Base-by-base conservation (phyloP, 2,888 invertebrate genomes). In the Autographa pulchrina region DNA sequence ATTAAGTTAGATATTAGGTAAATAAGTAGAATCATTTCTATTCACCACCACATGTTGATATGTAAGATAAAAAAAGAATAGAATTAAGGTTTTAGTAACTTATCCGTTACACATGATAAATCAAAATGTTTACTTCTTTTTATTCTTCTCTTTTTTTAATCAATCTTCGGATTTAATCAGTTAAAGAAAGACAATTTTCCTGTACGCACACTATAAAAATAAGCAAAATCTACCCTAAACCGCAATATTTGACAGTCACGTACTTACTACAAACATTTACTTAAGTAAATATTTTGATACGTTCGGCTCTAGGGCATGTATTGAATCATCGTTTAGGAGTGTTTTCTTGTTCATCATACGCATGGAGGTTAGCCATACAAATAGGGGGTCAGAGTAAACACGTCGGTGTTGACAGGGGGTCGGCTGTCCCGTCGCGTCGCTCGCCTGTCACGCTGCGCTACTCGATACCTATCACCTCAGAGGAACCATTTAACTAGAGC, bases 381-480 rank as follows among this genome's bases (percentile, higher is more conserved):
- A 70, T 70, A 70, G 62, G 75, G 70, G 78, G 75, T 72, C 73
- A 78, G 48, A 63, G 58, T 73, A 81, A 80, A 77, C 71, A 75
- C 25, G 62, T 59, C 62, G 61, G n/a, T 75, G 68, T 72, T 67
- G 84, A 66, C 70, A 65, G 62, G 25, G 52, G 78, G 62, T 74
- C 52, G n/a, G 72, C 70, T 68, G 70, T 66, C 54, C 54, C 11
- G 70, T 67, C 54, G 25, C 20, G 52, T 41, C 62, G 65, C 65
- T 76, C 68, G 82, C 81, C 71, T 81, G 84, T 67, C 78, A 73
- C 48, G 48, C 65, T 65, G 68, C 79, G 68, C 70, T 82, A 64
- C 66, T 59, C 60, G 68, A 63, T 48, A 48, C 72, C 67, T 74
- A 81, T n/a, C n/a, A n/a, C n/a, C n/a, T n/a, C n/a, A n/a, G n/a